Conservation (phyloP, 1,140 invertebrate species). For the Drosophila tristis region DNA sequence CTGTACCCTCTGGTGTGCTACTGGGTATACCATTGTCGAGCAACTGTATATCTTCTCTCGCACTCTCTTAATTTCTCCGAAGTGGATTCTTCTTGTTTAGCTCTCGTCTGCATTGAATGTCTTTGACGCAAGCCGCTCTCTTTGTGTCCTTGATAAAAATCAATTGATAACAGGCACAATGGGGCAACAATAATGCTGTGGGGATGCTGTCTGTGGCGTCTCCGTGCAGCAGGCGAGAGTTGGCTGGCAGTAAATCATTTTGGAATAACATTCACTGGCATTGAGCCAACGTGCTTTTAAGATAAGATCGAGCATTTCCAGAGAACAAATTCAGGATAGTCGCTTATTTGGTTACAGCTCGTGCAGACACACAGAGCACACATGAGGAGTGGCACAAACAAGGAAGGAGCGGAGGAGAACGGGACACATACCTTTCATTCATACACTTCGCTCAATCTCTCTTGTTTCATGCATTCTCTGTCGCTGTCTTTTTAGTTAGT, state of each 20-base stretch:
- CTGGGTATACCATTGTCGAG: not conserved
- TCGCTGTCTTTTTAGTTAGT: slow-evolving; percentile 19
- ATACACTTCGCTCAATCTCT: not conserved
- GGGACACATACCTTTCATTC: too few relatives aligned
- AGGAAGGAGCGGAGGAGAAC: too few relatives aligned
- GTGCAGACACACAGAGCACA: too few relatives aligned
- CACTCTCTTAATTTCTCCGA: not conserved
- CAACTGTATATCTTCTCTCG: not conserved
- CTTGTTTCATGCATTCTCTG: not conserved
- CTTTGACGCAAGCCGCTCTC: slow-evolving; percentile 31
- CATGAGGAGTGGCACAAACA: too few relatives aligned
- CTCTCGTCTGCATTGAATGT: slow-evolving; percentile 57
- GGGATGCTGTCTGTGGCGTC: slow-evolving; percentile 24
- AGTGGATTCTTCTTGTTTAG: not conserved
- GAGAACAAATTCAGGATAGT: too few relatives aligned
- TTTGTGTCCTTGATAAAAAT: slow-evolving; percentile 53
- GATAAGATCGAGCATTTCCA: too few relatives aligned
- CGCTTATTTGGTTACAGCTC: too few relatives aligned
- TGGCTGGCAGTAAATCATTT: slow-evolving; percentile 24
- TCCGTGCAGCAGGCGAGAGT: slow-evolving; percentile 6
- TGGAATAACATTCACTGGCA: slow-evolving; percentile 6
- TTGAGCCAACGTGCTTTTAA: too few relatives aligned
- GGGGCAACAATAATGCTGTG: not conserved
- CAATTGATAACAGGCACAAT: slow-evolving; percentile 69
- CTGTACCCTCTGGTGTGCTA: too few relatives aligned